Evolutionary conservation across 2,888 invertebrate species (phyloP).

Genomic region (Cryptus armator): DNA sequence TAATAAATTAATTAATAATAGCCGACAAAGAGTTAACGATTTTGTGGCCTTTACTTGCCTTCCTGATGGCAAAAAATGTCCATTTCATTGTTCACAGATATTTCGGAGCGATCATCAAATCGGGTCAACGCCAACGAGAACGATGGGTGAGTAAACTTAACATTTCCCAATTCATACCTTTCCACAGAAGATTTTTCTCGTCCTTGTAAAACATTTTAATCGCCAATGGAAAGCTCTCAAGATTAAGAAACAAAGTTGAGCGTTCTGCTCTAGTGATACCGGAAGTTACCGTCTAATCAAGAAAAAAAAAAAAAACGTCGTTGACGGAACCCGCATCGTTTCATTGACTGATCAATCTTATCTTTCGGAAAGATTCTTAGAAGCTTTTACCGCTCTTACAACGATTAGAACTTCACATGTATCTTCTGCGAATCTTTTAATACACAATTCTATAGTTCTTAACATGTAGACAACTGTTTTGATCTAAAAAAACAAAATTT

Average conservation of each 20-base stretch:
- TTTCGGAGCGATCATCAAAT: conserved; percentile 36
- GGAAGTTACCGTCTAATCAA: conserved; percentile 12
- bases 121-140: conserved; percentile 3
- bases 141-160: conserved; percentile 53
- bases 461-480: conserved; percentile 45
- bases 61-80: conserved; percentile 14
- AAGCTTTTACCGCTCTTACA: conserved; percentile 7
- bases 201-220: neutral
- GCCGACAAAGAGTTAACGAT: too few relatives aligned
- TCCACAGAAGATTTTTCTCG: neutral
- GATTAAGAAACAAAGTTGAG: neutral
- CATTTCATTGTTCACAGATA: conserved; percentile 49
- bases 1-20: neutral
- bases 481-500: conserved; percentile 3
- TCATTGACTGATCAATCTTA: conserved; percentile 51
- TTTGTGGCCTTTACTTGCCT: neutral
- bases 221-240: neutral
- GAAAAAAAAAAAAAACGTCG: conserved; percentile 6
- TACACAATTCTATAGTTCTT: neutral
- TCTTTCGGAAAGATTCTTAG: conserved; percentile 38
- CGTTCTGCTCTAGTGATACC: neutral
- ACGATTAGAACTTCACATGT: conserved; percentile 42
- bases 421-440: neutral
- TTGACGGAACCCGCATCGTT: conserved; percentile 50
- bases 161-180: neutral